Conservation (phyloP, 2,888 invertebrate genomes). For the Eustalomyia histrio region DNA sequence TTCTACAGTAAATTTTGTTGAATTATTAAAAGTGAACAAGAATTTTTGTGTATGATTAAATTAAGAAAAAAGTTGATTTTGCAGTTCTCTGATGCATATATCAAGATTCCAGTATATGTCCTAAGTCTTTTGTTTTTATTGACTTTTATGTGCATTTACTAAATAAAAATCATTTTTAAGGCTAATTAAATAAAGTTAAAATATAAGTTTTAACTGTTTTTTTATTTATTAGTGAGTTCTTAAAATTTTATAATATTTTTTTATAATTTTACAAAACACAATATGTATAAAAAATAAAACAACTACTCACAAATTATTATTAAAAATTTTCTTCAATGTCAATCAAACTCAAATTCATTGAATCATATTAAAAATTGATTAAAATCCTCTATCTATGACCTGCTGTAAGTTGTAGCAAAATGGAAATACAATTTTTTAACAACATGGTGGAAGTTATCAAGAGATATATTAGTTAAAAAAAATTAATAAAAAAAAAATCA, state of each 20-base stretch:
- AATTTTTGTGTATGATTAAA: too few relatives aligned
- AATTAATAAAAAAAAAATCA: slow-evolving; percentile 30
- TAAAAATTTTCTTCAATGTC: slow-evolving; percentile 29
- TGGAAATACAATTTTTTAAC: slow-evolving; percentile 42
- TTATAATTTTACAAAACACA: neutral
- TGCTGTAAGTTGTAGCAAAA: slow-evolving; percentile 4
- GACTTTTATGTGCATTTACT: too few relatives aligned
- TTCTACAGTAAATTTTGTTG: too few relatives aligned
- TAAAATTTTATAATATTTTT: neutral
- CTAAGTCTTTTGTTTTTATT: neutral
- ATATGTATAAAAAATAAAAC: too few relatives aligned
- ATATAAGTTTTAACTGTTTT: too few relatives aligned
- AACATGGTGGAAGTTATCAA: slow-evolving; percentile 29
- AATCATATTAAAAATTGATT: slow-evolving; percentile 41
- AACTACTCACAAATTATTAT: slow-evolving; percentile 4
- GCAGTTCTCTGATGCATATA: too few relatives aligned
- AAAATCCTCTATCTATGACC: slow-evolving; percentile 3
- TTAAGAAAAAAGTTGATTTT: too few relatives aligned
- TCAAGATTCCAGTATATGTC: neutral
- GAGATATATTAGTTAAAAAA: neutral
- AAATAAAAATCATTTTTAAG: too few relatives aligned
- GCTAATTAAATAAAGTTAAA: neutral
- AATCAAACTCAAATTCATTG: slow-evolving; percentile 42
- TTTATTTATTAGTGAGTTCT: too few relatives aligned
- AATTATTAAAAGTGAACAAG: too few relatives aligned